phyloP scores from a whole-genome alignment of 2,888 invertebrate species.

The Trachelus troglodyta region DNA sequence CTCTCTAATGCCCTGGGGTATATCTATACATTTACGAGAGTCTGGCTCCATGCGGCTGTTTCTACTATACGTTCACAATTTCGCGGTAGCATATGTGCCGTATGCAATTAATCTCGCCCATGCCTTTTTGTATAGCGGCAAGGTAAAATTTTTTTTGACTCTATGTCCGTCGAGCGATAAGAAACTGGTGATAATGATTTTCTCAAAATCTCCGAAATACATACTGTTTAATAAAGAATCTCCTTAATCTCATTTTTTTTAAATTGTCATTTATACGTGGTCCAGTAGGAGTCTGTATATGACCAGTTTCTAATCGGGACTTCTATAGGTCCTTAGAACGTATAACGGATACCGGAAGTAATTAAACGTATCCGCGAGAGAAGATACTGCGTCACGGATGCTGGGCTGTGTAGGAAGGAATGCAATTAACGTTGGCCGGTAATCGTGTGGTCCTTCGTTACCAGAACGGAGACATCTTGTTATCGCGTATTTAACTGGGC shows the following conservation, averaged over 20 bases:
- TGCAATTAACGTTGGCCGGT: conserved; percentile 44
- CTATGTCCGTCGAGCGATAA: not conserved
- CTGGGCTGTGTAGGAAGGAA: conserved; percentile 33
- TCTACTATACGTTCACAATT: not conserved
- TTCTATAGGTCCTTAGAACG: not conserved
- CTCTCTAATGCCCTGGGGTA: conserved; percentile 4
- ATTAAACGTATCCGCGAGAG: conserved; percentile 42
- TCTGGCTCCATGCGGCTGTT: not conserved
- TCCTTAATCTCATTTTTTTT: fast-evolving
- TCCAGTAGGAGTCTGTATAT: not conserved
- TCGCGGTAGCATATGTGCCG: not conserved
- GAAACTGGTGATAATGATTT: not conserved
- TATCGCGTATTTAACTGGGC: not conserved
- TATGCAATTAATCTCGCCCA: conserved; percentile 18
- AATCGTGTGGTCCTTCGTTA: conserved; percentile 22
- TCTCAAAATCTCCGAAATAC: not conserved
- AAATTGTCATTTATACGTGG: not conserved
- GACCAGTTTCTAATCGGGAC: not conserved
- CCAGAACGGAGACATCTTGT: conserved; percentile 4
- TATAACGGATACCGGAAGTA: conserved; percentile 34
- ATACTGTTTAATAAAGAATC: not conserved
- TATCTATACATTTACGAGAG: conserved; percentile 3
- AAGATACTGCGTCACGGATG: conserved; percentile 21
- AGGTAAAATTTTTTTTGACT: not conserved
- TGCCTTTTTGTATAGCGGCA: conserved; percentile 8